phyloP scores from a whole-genome alignment of 2,797 vertebrate genomes.

The Amblyraja radiata region DNA sequence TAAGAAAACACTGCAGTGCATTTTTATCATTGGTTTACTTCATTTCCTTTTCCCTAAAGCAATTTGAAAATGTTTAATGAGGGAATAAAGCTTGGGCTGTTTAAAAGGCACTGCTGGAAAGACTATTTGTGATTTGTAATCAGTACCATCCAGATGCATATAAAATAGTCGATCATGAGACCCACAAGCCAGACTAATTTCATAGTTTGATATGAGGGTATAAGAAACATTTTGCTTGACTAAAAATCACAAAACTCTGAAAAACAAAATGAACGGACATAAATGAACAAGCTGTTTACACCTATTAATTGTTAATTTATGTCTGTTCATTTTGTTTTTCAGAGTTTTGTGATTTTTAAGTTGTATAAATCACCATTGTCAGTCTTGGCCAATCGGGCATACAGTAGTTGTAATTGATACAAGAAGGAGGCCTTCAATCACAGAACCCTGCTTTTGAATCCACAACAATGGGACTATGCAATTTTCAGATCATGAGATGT shows the following conservation, averaged over 20 bases:
- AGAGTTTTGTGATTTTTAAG: not conserved
- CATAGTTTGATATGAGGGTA: not conserved
- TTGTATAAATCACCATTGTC: not conserved
- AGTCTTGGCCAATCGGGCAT: not conserved
- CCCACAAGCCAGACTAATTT: not conserved
- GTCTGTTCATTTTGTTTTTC: not conserved
- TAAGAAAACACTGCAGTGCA: not conserved
- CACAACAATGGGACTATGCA: conserved; percentile 16
- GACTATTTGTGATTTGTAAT: not conserved
- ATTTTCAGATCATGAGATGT: conserved; percentile 3
- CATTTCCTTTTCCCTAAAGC: not conserved
- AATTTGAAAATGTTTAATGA: not conserved
- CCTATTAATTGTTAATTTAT: not conserved
- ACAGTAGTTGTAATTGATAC: not conserved
- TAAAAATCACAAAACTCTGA: not conserved
- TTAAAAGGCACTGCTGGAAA: not conserved
- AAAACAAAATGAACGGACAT: not conserved
- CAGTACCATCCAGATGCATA: not conserved
- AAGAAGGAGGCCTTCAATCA: not conserved
- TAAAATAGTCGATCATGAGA: not conserved
- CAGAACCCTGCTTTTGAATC: conserved; percentile 3
- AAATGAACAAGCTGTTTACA: not conserved
- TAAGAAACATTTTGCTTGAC: not conserved
- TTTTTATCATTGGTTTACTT: not conserved
- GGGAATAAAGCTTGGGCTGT: not conserved